Evolutionary conservation across 2,888 invertebrate species (phyloP).

Genomic region (Silvanus unidentatus): DNA sequence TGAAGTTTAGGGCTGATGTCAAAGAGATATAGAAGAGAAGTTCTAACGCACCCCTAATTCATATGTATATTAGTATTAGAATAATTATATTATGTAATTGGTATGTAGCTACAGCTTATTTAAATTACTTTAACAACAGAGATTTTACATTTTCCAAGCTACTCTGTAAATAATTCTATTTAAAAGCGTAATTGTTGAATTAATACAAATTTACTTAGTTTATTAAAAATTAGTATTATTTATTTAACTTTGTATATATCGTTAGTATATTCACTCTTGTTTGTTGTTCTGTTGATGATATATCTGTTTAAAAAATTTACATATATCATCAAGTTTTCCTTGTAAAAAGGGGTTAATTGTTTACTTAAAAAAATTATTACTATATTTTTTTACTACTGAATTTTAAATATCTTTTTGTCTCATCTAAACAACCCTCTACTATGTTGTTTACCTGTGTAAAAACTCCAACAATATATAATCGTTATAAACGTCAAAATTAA

Average conservation of each 20-base stretch:
- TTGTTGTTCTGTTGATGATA: no score
- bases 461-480: no score
- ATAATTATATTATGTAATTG: conserved; percentile 25
- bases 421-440: no score
- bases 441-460: no score
- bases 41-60: conserved; percentile 23
- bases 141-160: conserved; percentile 21
- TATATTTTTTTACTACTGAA: background rate
- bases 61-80: conserved; percentile 27
- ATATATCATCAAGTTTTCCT: no score
- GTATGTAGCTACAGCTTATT: conserved; percentile 22
- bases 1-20: no score
- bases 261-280: no score
- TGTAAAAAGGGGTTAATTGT: background rate
- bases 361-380: conserved; percentile 3
- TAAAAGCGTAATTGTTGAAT: no score
- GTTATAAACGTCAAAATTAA: no score
- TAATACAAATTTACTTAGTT: conserved; percentile 8
- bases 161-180: conserved; percentile 18
- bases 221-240: conserved; percentile 16
- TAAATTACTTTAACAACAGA: conserved; percentile 20
- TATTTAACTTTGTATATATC: conserved; percentile 4
- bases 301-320: no score
- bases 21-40: conserved; percentile 8
- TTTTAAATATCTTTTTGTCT: no score